phyloP scores from a whole-genome alignment of 2,888 invertebrate genomes.

The Aricia artaxerxes region DNA sequence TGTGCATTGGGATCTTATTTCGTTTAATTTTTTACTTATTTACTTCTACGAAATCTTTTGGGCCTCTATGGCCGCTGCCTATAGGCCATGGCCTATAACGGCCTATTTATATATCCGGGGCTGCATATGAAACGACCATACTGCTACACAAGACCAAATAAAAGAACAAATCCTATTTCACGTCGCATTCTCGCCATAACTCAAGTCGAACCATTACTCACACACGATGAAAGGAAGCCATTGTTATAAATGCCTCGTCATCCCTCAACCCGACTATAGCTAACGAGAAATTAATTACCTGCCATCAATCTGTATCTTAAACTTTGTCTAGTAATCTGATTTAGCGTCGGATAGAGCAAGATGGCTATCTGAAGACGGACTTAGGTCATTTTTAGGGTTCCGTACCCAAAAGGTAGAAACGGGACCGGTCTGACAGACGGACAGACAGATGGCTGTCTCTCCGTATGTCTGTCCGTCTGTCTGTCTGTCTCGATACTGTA shows the following conservation, averaged over 20 bases:
- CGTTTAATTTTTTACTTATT: too few species aligned
- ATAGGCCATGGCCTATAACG: too few species aligned
- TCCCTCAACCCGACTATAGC: not conserved
- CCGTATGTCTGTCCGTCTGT: too few species aligned
- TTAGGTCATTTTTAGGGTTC: not conserved
- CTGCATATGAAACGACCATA: too few species aligned
- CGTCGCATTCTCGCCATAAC: not conserved
- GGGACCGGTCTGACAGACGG: too few species aligned
- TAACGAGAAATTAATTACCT: constrained; percentile 18
- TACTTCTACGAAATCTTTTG: too few species aligned
- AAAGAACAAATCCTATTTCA: not conserved
- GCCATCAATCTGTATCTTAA: not conserved
- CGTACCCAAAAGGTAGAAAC: too few species aligned
- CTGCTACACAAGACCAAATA: not conserved
- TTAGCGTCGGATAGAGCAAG: not conserved
- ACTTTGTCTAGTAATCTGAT: not conserved
- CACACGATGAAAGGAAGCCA: constrained; percentile 17
- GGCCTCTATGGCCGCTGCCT: too few species aligned
- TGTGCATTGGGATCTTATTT: too few species aligned
- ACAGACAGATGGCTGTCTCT: too few species aligned
- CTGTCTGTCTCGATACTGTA: too few species aligned
- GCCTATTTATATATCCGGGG: too few species aligned
- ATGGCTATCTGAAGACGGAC: not conserved
- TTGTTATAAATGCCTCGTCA: constrained; percentile 29
- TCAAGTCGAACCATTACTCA: constrained; percentile 14